Conservation (phyloP, 2,113 vertebrate species). For the Athene noctua region DNA sequence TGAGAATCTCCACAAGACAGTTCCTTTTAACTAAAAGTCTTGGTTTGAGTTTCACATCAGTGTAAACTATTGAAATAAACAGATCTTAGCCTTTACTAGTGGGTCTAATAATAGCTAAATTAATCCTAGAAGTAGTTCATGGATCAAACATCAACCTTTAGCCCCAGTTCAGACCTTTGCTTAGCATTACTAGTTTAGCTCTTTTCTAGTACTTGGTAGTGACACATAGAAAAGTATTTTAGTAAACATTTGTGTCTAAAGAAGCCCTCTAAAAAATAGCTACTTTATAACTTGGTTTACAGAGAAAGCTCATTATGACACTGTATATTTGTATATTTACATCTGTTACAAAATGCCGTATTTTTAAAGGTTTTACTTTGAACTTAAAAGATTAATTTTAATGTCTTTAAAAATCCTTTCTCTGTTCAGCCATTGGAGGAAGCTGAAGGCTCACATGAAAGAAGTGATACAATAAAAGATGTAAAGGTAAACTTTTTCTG, state of each 20-base stretch:
- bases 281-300: neutral
- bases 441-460: conserved; percentile 49
- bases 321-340: neutral
- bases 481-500: conserved; percentile 59
- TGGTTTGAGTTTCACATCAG: neutral
- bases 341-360: neutral
- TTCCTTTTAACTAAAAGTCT: neutral
- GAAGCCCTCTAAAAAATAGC: neutral
- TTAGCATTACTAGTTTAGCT: neutral
- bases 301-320: neutral
- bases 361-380: neutral
- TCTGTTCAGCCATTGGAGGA: conserved; percentile 60
- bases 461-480: conserved; percentile 59
- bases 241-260: neutral
- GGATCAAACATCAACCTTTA: neutral
- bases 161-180: neutral
- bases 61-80: neutral
- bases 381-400: neutral
- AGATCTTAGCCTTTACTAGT: neutral
- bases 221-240: neutral
- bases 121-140: neutral
- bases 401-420: neutral
- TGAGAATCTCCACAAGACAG: neutral
- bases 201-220: neutral
- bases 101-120: neutral